These are phyloP conservation scores for Struthidea cinerea DNA, from an alignment of 2,113 vertebrate genomes.

Conservation along the genomic window DNA sequence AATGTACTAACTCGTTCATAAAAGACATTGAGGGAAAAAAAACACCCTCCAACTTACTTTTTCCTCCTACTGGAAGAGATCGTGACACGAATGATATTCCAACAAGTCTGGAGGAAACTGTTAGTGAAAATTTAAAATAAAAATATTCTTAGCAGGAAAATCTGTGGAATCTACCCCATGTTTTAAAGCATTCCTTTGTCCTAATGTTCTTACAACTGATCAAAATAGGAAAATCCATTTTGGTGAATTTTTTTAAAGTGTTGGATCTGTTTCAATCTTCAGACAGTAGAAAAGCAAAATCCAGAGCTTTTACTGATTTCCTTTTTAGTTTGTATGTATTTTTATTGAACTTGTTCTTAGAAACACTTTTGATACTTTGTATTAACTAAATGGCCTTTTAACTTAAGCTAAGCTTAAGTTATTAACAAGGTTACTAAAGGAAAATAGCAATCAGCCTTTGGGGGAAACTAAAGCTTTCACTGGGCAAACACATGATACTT, in stretches of 20 bases:
- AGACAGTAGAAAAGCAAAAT: background rate
- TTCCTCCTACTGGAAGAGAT: background rate
- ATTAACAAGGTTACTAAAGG: background rate
- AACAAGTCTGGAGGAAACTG: background rate
- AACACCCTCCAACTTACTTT: background rate
- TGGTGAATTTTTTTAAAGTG: accelerated
- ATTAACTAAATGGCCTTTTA: background rate
- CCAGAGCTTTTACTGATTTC: background rate
- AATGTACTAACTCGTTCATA: background rate
- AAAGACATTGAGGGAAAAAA: background rate
- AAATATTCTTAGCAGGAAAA: background rate
- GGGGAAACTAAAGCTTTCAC: background rate
- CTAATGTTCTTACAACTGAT: background rate
- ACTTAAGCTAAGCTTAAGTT: background rate
- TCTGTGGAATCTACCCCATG: background rate
- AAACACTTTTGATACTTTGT: background rate
- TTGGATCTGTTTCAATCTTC: background rate
- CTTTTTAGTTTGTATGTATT: background rate
- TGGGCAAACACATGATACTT: background rate
- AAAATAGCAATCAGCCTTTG: background rate
- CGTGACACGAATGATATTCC: background rate
- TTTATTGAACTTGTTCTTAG: background rate
- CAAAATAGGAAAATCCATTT: background rate
- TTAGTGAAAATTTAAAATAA: background rate
- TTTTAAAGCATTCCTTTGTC: background rate